Evolutionary conservation across 2,888 invertebrate genomes (phyloP), one percentile per base, ranked within the genome.

Genomic region (Hirtodrosophila duncani): DNA sequence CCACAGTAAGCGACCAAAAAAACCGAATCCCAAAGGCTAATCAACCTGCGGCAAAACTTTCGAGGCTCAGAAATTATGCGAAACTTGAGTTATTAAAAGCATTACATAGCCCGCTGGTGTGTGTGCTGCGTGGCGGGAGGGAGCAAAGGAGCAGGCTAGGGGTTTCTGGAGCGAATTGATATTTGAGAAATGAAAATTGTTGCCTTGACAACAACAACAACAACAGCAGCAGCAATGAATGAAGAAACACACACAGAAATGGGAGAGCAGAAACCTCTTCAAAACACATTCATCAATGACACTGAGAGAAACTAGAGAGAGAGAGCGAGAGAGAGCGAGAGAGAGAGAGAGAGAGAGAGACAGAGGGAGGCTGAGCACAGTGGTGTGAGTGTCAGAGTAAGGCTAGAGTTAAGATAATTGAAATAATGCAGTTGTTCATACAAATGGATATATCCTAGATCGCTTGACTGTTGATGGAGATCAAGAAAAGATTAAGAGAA

Each of bases 271-370:
- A 49, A 46, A 44, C 29, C 44, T 37, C 27, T 27, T 30, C 31
- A n/a, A 14, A 18, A 13, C 17, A 46, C 56, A 56, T 56, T 56
- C 57, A 56, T 56, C 56, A 56, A 41, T 56, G 57, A 41, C 56
- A 57, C 14, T 9, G 10, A 10, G 33, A 13, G 13, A 24, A 10
- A 13, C 10, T 9, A 9, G 1, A 6, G 13, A 29, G 8, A 6
- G 16, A 18, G 8, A 17, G 29, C 5, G 24, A 3, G 11, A 17
- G n/a, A n/a, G n/a, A n/a, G n/a, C n/a, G n/a, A n/a, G n/a, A n/a
- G n/a, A n/a, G n/a, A n/a, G n/a, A n/a, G n/a, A n/a, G n/a, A n/a
- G n/a, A n/a, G n/a, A n/a, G n/a, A n/a, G n/a, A n/a, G n/a, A n/a
- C n/a, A n/a, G n/a, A n/a, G n/a, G n/a, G n/a, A n/a, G n/a, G n/a